A percentile compares a stretch with the other conserved stretches of the same genome.
Evolutionary conservation across 2,888 invertebrate species (phyloP).

Genomic region (Eristalis pertinax): DNA sequence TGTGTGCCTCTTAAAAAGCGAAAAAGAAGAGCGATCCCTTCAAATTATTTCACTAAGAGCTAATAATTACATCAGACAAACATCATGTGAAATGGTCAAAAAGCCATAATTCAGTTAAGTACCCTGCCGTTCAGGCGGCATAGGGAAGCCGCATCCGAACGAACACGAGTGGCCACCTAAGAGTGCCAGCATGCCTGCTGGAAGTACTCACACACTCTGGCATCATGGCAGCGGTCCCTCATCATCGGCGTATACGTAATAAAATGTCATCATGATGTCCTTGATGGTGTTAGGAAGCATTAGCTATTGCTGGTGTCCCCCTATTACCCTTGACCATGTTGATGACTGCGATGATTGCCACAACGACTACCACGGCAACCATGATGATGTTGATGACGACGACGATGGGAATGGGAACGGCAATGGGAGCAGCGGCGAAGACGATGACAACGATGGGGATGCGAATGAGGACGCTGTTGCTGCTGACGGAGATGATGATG

Average conservation of each 20-base stretch:
- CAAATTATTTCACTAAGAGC: conserved; percentile 68
- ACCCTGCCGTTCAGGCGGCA: conserved; percentile 51
- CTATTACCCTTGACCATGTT: conserved; percentile 31
- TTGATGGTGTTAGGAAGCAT: conserved; percentile 66
- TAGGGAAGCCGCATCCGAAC: conserved; percentile 28
- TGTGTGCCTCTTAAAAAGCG: conserved; percentile 3
- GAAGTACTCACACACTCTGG: conserved; percentile 1
- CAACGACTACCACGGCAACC: conserved; percentile 35
- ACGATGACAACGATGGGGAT: conserved; percentile 19
- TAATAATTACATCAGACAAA: conserved; percentile 74
- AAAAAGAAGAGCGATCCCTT: conserved; percentile 34
- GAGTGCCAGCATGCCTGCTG: conserved; percentile 22
- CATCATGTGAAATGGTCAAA: conserved; percentile 74
- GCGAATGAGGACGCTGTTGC: not conserved
- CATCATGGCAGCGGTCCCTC: conserved; percentile 25
- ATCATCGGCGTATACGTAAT: conserved; percentile 35
- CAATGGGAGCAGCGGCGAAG: not conserved
- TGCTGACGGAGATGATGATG: conserved; percentile 26
- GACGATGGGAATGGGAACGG: not conserved
- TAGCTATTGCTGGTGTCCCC: conserved; percentile 52
- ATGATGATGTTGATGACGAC: conserved; percentile 27
- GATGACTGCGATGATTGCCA: conserved; percentile 44
- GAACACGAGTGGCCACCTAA: conserved; percentile 12
- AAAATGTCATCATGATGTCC: conserved; percentile 71
- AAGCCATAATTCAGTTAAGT: conserved; percentile 74